A percentile compares a stretch with the other conserved stretches of the same genome.
Conservation (phyloP, 2,797 vertebrate genomes). For the Malacoraja senta region DNA sequence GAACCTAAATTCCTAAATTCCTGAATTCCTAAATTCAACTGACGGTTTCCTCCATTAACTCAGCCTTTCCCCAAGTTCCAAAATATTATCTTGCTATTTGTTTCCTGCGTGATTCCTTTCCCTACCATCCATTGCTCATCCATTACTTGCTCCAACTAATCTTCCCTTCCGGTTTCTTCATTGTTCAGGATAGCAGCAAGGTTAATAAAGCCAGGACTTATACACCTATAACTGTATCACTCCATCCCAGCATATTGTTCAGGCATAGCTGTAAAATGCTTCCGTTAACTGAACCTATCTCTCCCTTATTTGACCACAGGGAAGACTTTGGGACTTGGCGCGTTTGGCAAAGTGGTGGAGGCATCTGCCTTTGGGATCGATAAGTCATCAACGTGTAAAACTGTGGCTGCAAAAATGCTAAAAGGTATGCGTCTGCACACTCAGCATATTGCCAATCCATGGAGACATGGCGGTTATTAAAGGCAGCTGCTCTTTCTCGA, state of each 20-base stretch:
- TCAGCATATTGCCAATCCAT: neutral
- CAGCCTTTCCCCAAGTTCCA: neutral
- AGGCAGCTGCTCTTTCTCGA: neutral
- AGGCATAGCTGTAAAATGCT: neutral
- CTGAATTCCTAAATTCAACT: neutral
- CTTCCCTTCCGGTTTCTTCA: neutral
- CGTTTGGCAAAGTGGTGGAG: conserved; percentile 91
- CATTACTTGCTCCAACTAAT: neutral
- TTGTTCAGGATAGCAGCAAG: too few species aligned
- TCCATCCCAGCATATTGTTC: neutral
- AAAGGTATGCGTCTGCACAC: conserved; percentile 69
- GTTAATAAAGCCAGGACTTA: too few species aligned
- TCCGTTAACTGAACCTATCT: conserved; percentile 43
- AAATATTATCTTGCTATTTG: neutral
- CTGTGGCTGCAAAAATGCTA: conserved; percentile 92
- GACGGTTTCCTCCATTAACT: neutral
- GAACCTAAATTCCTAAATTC: too few species aligned
- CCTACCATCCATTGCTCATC: neutral
- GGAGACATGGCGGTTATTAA: neutral
- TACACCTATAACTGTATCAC: neutral
- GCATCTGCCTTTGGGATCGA: conserved; percentile 91
- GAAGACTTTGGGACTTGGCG: conserved; percentile 88
- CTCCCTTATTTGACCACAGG: conserved; percentile 55
- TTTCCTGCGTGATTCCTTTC: neutral
- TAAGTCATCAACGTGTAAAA: conserved; percentile 93